Base-by-base conservation (phyloP, 2,113 vertebrate species). In the Pandion haliaetus region DNA sequence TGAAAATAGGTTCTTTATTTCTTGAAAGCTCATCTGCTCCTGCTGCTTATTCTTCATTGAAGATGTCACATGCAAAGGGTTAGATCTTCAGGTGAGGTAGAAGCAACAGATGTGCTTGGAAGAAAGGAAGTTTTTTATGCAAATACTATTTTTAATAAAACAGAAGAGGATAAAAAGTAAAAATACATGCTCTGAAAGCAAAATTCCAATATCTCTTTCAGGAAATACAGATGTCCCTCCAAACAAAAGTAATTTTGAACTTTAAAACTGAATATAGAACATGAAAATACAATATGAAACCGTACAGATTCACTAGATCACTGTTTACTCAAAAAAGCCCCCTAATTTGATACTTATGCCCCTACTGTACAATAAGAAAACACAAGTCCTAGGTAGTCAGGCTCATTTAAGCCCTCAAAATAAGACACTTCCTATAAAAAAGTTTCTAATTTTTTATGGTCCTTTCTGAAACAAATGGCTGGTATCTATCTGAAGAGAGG, bases 11-110 rank as follows among this genome's bases (percentile, higher is more conserved):
- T 88, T 95, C 92, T 95, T 97, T 96, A 93, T 89, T 93, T 97
- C 95, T 96, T 97, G 88, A 96, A 96, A 94, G 94, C 94, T 96
- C 95, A 96, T 97, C 97, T 96, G 85, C 80, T 95, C 86, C 96
- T 86, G 86, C 94, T 97, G 94, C 88, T 94, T 87, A 92, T 93
- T 78, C 90, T 96, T 95, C 88, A 81, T 77, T 97, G 95, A 97
- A 96, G 84, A 86, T 96, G 94, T 96, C 91, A 96, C 47, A 66
- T 84, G 80, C 82, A 85, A 95, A 92, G 88, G 54, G 87, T 90
- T 95, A 96, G 92, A 95, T 96, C 93, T 96, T 95, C 70, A 88
- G 93, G 89, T 97, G 80, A 95, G n/a, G 66, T 31, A 94, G 77
- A 83, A 95, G 89, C 86, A 96, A 95, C 85, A 98, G 96, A 96